Evolutionary conservation across 2,888 invertebrate species (phyloP), one percentile per base, ranked within the genome.

Genomic region (Cactoblastis cactorum): DNA sequence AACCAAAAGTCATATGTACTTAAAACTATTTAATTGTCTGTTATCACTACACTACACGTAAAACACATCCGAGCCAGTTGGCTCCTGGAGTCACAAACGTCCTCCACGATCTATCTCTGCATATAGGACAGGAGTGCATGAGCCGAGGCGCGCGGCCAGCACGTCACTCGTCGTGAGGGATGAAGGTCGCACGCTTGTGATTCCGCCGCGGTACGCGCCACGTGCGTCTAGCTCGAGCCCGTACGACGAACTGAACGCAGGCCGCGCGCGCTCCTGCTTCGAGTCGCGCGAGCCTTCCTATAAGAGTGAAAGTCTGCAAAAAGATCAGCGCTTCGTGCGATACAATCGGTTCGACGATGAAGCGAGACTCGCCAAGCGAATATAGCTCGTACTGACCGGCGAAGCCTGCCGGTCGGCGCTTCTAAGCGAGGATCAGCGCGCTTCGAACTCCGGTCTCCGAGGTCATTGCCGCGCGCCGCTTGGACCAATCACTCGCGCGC

Each of bases 371-470:
- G 79, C 69, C 86, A 78, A 88, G 82, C 84, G 74, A 85, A 82
- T 77, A 77, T 90, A 83, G 83, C 83, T 90, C 79, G 71, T 90
- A 90, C 87, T 74, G 81, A 78, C 78, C 71, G 70, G 61, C 74
- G 75, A 79, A 83, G 87, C 84, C 87, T 82, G 85, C 82, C 87
- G 86, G 86, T 90, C 87, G 87, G 82, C 76, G 80, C 72, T 80
- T 77, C 74, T 69, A 67, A 78, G 82, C 80, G 87, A 93, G 91
- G 92, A 93, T 93, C 93, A 92, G 92, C 92, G 93, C 92, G 93
- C 93, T 94, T 92, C 92, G 93, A 93, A 93, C 91, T 92, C 93
- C 92, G 93, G 93, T 93, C 91, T 91, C 93, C 93, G 94, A 94
- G 94, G 94, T 94, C 94, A 94, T 94, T 94, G 94, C 93, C 94